Evolutionary conservation across 2,113 vertebrate genomes (phyloP).

Genomic region (Monarcha castaneiventris): DNA sequence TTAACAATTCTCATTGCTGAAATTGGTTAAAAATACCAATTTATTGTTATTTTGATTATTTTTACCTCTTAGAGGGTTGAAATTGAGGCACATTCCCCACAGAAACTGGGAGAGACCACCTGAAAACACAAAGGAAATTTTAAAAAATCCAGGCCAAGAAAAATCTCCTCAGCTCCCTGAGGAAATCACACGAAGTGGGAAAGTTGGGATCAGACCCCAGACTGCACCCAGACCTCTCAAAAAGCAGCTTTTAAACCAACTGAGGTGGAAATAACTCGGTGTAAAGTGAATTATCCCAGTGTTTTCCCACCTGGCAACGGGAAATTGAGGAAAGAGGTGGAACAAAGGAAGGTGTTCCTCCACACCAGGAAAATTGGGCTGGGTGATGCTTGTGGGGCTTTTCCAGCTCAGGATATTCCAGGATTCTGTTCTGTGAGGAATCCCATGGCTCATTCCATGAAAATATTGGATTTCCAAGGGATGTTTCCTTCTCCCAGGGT

Average conservation of each 20-base stretch:
- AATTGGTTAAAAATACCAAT: background rate
- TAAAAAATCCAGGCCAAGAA: background rate
- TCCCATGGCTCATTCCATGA: background rate
- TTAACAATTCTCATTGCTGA: background rate
- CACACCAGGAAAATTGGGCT: background rate
- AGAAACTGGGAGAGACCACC: background rate
- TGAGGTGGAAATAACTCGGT: background rate
- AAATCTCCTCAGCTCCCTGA: background rate
- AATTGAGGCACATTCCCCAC: background rate
- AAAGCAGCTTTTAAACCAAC: background rate
- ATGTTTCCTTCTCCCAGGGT: background rate
- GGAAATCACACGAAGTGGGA: background rate
- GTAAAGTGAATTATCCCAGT: background rate
- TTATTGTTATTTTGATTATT: background rate
- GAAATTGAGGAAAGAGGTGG: background rate
- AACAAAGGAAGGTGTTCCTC: too few species aligned
- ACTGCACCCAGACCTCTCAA: background rate
- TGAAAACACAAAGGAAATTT: background rate
- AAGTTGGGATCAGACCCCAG: background rate
- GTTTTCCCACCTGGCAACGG: background rate
- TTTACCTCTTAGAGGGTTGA: background rate
- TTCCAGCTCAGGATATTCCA: background rate
- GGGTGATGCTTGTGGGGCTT: background rate
- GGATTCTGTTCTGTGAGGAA: fast-evolving
- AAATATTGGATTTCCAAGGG: background rate